phyloP scores from a whole-genome alignment of 1,140 invertebrate species.

The silkworm (Bombyx mori) region ASM3026992v2 NC_085110.1:10530001-10530500 shows the following conservation, averaged over 20 bases:
- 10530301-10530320: conserved; percentile 92
- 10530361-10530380: conserved; percentile 95
- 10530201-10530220: conserved; percentile 95
- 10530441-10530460: no score
- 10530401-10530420: no score
- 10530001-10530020: no score
- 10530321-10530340: conserved; percentile 96
- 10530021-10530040: no score
- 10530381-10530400: conserved; percentile 85
- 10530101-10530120: conserved; percentile 13
- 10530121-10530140: conserved; percentile 46
- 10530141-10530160: conserved; percentile 6
- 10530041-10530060: no score
- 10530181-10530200: conserved; percentile 75
- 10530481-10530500: no score
- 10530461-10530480: no score
- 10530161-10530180: background rate
- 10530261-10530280: conserved; percentile 95
- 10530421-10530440: no score
- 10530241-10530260: conserved; percentile 94
- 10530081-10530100: conserved; percentile 8
- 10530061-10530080: no score
- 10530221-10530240: conserved; percentile 95
- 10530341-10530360: conserved; percentile 95
- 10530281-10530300: conserved; percentile 94